A percentile compares a stretch with the other conserved stretches of the same genome.
Conservation (phyloP, 2,888 invertebrate species). For the Acheta domesticus region DNA sequence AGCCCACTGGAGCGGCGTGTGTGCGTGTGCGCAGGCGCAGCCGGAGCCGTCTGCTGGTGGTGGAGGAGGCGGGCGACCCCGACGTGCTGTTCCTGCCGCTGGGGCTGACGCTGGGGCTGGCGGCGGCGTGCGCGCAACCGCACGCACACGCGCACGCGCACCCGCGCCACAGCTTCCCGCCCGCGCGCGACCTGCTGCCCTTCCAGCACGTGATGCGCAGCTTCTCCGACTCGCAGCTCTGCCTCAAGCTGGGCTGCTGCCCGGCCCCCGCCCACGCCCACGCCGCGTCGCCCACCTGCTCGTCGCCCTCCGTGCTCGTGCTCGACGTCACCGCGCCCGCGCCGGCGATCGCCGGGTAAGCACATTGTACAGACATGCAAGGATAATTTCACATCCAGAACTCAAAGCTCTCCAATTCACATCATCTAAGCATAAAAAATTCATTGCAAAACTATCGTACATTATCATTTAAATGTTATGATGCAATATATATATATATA, state of each 20-base stretch:
- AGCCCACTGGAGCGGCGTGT: too few species aligned
- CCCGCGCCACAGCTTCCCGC: conserved; percentile 70
- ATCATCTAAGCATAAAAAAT: too few species aligned
- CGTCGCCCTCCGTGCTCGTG: conserved; percentile 59
- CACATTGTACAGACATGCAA: background rate
- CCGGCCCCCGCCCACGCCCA: conserved; percentile 41
- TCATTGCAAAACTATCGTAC: too few species aligned
- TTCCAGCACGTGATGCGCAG: conserved; percentile 72
- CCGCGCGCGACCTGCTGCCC: conserved; percentile 63
- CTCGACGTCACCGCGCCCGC: conserved; percentile 53
- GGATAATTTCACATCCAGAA: too few species aligned
- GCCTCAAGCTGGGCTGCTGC: conserved; percentile 58
- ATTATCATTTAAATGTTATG: too few species aligned
- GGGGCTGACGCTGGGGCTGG: conserved; percentile 58
- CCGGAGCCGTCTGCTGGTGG: conserved; percentile 48
- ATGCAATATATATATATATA: too few species aligned
- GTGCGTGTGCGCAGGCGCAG: background rate
- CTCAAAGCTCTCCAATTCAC: too few species aligned
- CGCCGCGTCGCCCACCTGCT: conserved; percentile 56
- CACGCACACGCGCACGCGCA: conserved; percentile 45
- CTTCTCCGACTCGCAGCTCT: conserved; percentile 71
- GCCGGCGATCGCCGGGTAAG: too few species aligned
- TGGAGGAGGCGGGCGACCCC: conserved; percentile 59
- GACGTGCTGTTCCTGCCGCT: conserved; percentile 67
- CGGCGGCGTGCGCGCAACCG: conserved; percentile 45